Evolutionary conservation across 2,888 invertebrate genomes (phyloP), one percentile per base, ranked within the genome.

Genomic region (Cephonodes hylas): DNA sequence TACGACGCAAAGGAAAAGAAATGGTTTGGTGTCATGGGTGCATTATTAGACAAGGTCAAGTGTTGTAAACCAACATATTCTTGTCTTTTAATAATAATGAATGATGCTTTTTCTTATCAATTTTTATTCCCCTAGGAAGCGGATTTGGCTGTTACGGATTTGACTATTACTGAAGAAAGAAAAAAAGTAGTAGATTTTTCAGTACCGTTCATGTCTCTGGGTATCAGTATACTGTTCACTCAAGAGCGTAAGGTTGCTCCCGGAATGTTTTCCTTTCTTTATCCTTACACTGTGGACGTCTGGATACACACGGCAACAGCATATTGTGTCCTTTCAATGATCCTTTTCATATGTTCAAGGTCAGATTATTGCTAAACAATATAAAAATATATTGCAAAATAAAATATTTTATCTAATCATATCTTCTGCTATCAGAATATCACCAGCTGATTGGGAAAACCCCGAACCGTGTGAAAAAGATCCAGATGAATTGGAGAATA

Each of bases 191-290:
- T 98, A 0, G 98, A 98, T 84, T 99, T 99, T 81, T 97, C 98
- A 0, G 97, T 98, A 85, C 99, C 99, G 0, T 99, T 99, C 84
- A 99, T 99, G 97, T 96, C 97, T 70, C 88, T 99, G 60, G 97
- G 97, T 64, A 97, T 98, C 66, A 97, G 97, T 75, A 98, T 99
- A 77, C 85, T 98, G 60, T 97, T 95, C 87, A 96, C 95, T 63
- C 96, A 96, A 75, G 96, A 97, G 18, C 94, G 94, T 63, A 95
- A 95, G 76, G 94, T 95, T 46, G 93, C 95, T 2, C 97, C 97
- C 20, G 95, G 95, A 76, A 92, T 97, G 67, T 97, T 98, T 85
- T 96, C 98, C 0, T 99, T 99, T 84, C 93, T 98, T 66, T 94
- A 96, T 66, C 98, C 98, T 0, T 95, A 98, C 68, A 95, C 96